Percentiles rank a stretch among this genome's conserved stretches.
phyloP scores from a whole-genome alignment of 2,113 vertebrate genomes.

The Callocephalon fimbriatum region DNA sequence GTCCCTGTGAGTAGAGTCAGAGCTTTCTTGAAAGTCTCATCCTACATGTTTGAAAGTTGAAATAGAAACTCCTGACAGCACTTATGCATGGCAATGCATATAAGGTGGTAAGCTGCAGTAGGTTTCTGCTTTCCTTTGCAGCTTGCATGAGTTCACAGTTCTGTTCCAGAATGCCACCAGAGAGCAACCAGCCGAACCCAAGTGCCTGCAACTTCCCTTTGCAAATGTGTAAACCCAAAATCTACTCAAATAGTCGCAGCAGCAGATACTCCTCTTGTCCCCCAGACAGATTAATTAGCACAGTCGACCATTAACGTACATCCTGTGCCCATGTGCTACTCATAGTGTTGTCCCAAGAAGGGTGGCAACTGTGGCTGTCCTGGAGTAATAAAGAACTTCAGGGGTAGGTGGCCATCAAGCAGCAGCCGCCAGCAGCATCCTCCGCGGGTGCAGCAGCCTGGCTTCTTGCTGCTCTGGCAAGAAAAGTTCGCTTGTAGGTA shows the following conservation, averaged over 20 bases:
- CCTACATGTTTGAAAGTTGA: neutral
- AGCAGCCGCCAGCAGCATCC: neutral
- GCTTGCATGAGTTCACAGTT: rapidly evolving
- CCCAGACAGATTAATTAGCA: neutral
- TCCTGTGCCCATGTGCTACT: neutral
- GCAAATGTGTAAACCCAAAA: neutral
- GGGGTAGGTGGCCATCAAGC: rapidly evolving
- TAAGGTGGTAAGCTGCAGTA: neutral
- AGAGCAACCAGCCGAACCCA: neutral
- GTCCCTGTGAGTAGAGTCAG: neutral
- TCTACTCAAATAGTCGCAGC: neutral
- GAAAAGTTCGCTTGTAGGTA: neutral
- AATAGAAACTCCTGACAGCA: neutral
- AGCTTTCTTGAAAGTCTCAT: neutral
- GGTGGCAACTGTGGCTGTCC: neutral
- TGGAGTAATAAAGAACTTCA: rapidly evolving
- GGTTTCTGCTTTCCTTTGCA: neutral
- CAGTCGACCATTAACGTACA: rapidly evolving
- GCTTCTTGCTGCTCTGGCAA: neutral
- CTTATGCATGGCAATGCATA: rapidly evolving
- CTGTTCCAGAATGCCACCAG: neutral
- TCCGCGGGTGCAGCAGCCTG: rapidly evolving
- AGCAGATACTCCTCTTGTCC: neutral
- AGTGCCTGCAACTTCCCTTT: neutral
- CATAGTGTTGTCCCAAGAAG: neutral